phyloP scores from a whole-genome alignment of 2,888 invertebrate species.

The Orthonychiurus folsomi region DNA sequence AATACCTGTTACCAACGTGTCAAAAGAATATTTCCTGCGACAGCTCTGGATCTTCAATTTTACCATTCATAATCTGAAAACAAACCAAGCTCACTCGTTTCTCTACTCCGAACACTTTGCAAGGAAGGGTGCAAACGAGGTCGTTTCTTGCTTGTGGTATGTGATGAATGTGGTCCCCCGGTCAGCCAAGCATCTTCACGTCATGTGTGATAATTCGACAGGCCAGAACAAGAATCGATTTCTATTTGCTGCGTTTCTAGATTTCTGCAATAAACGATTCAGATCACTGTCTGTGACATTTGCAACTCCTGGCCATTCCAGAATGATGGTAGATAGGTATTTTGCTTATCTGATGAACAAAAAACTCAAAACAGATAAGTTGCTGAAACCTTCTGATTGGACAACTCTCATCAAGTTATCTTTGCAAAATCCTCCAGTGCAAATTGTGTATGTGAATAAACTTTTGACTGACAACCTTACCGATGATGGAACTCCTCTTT shows the following conservation, averaged over 20 bases:
- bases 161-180: neutral
- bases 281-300: neutral
- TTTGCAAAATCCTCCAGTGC: conserved; percentile 1
- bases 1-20: conserved; percentile 19
- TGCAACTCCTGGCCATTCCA: conserved; percentile 9
- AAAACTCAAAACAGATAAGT: conserved; percentile 7
- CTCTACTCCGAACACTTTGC: conserved; percentile 15
- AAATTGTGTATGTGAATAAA: conserved; percentile 12
- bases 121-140: conserved; percentile 17
- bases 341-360: conserved; percentile 11
- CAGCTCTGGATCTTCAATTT: conserved; percentile 24
- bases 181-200: neutral
- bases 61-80: conserved; percentile 15
- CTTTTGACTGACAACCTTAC: conserved; percentile 8
- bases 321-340: conserved; percentile 10
- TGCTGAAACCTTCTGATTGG: conserved; percentile 13
- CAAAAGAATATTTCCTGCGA: conserved; percentile 16
- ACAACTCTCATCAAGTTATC: conserved; percentile 1
- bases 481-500: conserved; percentile 6
- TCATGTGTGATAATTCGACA: conserved; percentile 14
- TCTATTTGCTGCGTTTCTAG: conserved; percentile 8
- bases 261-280: neutral
- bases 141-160: conserved; percentile 14
- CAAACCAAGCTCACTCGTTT: conserved; percentile 12
- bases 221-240: conserved; percentile 19